phyloP scores from a whole-genome alignment of 2,797 vertebrate genomes.

The Synanceia verrucosa region DNA sequence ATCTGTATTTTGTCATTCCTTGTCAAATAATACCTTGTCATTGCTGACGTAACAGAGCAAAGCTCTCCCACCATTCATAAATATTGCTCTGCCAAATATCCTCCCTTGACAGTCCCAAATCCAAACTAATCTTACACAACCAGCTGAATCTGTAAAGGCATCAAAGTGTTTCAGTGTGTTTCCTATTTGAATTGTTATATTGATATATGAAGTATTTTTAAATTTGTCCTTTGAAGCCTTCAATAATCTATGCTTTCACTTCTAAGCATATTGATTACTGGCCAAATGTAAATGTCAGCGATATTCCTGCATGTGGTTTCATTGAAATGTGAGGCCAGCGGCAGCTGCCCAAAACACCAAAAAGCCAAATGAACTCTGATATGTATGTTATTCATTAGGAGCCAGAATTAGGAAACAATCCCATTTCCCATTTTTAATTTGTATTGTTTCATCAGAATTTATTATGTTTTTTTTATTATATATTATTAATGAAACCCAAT shows the following conservation, averaged over 20 bases:
- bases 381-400: constrained; percentile 22
- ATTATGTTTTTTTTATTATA: constrained; percentile 1
- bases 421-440: not conserved
- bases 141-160: constrained; percentile 16
- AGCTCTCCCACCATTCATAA: constrained; percentile 25
- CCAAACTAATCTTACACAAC: constrained; percentile 36
- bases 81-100: constrained; percentile 8
- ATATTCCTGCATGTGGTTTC: constrained; percentile 2
- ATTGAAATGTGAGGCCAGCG: constrained; percentile 24
- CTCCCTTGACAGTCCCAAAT: constrained; percentile 19
- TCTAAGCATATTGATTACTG: constrained; percentile 7
- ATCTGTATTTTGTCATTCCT: not conserved
- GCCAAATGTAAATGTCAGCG: constrained; percentile 17
- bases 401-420: not conserved
- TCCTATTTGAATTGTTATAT: constrained; percentile 4
- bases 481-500: constrained; percentile 8
- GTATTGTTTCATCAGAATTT: not conserved
- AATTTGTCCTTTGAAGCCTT: not conserved
- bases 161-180: too few relatives aligned
- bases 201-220: not conserved
- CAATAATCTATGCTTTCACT: not conserved
- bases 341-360: constrained; percentile 39
- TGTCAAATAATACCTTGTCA: not conserved
- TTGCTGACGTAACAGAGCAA: constrained; percentile 12
- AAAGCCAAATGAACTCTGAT: constrained; percentile 1